Base-by-base conservation (phyloP, 2,888 invertebrate genomes). In the Cyclophora albipunctata region DNA sequence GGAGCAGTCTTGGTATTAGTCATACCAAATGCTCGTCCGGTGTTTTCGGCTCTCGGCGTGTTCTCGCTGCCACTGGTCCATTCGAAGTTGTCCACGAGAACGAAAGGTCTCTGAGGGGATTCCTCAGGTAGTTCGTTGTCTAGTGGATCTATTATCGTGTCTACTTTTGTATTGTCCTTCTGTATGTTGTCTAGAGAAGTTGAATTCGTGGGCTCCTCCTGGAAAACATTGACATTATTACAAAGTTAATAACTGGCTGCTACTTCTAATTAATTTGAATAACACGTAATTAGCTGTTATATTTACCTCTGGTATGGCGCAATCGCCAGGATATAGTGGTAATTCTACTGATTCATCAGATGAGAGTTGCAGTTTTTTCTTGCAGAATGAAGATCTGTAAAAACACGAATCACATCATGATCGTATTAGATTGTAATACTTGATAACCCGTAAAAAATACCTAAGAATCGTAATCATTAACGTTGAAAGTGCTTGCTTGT, bases 301-400 rank as follows among this genome's bases (percentile, higher is more conserved):
- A 20, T 20, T 20, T 60, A 91, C 91, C 65, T 89, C 81, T 46
- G 92, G 91, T 57, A 93, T 81, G 71, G 92, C 91, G 70, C 96
- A 97, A 63, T 95, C 92, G 3, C 95, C 96, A 0, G 94, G 91
- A 65, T 93, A 92, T 2, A 97, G 89, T 1, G 93, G 93, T 56
- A 96, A 78, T 48, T 92, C 92, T 1, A 94, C 90, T 0, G 95
- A 91, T 50, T 91, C 90, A 4, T 94, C 95, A 0, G 95, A 93
- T 59, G 93, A 91, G 35, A 97, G 80, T 49, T 92, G 91, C 37
- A 96, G 83, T 48, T 92, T 93, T 60, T 93, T 92, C 62, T 93
- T 93, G 73, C 96, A 97, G 51, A 95, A 91, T 0, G 96, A 96
- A 51, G 94, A 92, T 56, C 94, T 95, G 81, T 42, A 76, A 66